Base-by-base conservation (phyloP, 1,140 invertebrate species). In the Drosophila parvula region DNA sequence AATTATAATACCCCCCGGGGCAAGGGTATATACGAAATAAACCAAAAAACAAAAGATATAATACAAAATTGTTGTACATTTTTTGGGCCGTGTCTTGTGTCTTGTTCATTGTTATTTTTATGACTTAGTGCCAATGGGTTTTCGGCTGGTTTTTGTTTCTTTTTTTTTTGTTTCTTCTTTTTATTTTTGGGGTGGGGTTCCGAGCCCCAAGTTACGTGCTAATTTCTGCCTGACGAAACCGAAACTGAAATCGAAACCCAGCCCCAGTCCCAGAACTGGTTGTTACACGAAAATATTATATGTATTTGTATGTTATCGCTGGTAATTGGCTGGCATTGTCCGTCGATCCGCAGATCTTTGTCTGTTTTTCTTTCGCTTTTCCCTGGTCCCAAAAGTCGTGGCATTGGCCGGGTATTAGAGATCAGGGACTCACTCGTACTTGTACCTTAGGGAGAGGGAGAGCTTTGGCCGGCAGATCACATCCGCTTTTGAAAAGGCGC, bases 91-190 rank as follows among this genome's bases (percentile, higher is more conserved):
- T 75, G 74, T 84, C 67, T 84, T 64, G 51, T 74, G 62, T 59
- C 47, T 85, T 79, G 80, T 83, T 83, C 61, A 79, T 81, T 85
- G 78, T 84, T 84, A 60, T 74, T 81, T 85, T 86, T 81, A 85
- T 81, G 82, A 81, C 82, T 85, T 85, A 74, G 75, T 79, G 60
- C 41, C 41, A 69, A 55, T 70, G 51, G 68, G 44, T 70, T 71
- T 69, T 69, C 5, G 28, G 45, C 48, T 38, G 34, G 14, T 22
- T 63, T 38, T 16, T n/a, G 12, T 51, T 67, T 43, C 30, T 28
- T 36, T 41, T 28, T 36, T 45, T 61, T 28, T 62, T 8, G 16
- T 45, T 0, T 44, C 8, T 5, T 43, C 55, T 28, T 48, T 22
- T 12, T 22, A 7, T 16, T 60, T 71, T 58, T 51, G 16, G 57